Conservation (phyloP, 2,113 vertebrate genomes). For the Tragelaphus scriptus region DNA sequence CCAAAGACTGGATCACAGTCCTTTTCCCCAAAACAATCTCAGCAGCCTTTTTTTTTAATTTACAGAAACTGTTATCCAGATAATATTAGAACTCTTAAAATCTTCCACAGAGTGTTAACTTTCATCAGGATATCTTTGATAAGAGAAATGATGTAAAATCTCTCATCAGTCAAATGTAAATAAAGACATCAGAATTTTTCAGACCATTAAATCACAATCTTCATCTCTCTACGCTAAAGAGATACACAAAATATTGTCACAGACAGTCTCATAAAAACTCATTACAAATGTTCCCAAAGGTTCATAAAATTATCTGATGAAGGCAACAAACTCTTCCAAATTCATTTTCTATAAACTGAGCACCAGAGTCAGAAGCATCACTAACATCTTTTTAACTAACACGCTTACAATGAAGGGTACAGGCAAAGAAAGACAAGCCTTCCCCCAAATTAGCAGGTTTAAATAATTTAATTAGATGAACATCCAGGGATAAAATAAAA, state of each 20-base stretch:
- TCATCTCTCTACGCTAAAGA: background rate
- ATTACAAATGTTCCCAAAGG: background rate
- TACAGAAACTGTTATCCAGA: background rate
- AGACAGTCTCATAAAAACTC: conserved; percentile 22
- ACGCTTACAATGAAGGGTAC: background rate
- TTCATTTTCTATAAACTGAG: conserved; percentile 31
- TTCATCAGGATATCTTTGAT: background rate
- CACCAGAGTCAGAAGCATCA: background rate
- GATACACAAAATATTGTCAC: background rate
- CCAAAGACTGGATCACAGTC: background rate
- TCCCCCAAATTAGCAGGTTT: background rate
- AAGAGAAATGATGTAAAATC: background rate
- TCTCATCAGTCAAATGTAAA: conserved; percentile 35
- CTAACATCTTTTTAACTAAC: background rate
- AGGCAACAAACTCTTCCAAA: conserved; percentile 33
- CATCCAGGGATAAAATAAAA: conserved; percentile 38
- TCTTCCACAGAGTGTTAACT: background rate
- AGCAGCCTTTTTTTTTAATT: background rate
- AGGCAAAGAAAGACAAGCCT: background rate
- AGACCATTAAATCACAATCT: conserved; percentile 16
- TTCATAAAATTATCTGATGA: conserved; percentile 12
- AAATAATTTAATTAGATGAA: conserved; percentile 47
- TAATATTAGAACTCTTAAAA: conserved; percentile 22
- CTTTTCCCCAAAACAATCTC: background rate
- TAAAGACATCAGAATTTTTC: conserved; percentile 39